Evolutionary conservation across 2,888 invertebrate species (phyloP), one percentile per base, ranked within the genome.

Genomic region (Nemotelus nigrinus): DNA sequence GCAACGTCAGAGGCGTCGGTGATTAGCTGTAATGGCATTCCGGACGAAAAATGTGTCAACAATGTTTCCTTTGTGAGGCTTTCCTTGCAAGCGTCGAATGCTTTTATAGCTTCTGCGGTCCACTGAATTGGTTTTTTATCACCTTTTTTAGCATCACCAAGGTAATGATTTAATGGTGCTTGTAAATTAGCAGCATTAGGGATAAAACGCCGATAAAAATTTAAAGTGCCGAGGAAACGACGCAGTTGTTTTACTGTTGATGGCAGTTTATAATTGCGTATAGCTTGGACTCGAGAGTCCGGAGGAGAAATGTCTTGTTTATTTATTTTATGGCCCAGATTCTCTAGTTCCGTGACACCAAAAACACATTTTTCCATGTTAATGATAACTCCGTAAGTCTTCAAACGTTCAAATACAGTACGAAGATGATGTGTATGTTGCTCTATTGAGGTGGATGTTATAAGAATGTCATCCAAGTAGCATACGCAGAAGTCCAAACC

Each of bases 281-380:
- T 80, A 7, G 80, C 80, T 53, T 81, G 53, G 6, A 82, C 80
- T 58, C 79, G 76, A 45, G 80, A 71, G n/a, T 79, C 58, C 8
- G 79, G 75, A 2, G 81, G 82, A 47, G 47, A 41, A 6, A 82
- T 81, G 41, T 81, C 81, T 6, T 78, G 2, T 4, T 43, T 6
- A n/a, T 78, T 63, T 64, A 82, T 78, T 1, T 57, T 71, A 67
- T 81, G 80, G 5, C 81, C 80, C 7, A 82, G 75, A 76, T 80
- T 82, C 25, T 74, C 50, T 6, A 81, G 45, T 68, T 76, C 57
- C 6, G 68, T 39, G 39, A n/a, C 71, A n/a, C 80, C 81, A 65
- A 82, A 82, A 5, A 78, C 70, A 64, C 81, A 82, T 71, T 83
- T 82, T 5, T 74, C 55, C 2, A 77, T 43, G 57, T 83, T 83